Conservation (phyloP, 1,140 invertebrate genomes). For the Pygmarrhopalites habei region DNA sequence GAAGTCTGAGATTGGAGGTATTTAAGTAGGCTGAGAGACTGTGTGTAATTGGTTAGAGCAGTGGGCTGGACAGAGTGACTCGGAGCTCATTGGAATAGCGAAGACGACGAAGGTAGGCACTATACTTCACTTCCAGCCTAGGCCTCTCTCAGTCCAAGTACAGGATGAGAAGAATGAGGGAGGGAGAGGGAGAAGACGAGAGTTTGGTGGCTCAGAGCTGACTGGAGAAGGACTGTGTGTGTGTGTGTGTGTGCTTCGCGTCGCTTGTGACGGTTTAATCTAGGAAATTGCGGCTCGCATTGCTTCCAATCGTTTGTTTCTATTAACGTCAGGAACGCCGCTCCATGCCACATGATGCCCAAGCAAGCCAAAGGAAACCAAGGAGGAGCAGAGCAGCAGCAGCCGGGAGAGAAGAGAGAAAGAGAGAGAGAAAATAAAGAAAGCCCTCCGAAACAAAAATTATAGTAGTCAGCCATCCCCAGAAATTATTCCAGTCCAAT, state of each 20-base stretch:
- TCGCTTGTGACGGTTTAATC: constrained; percentile 40
- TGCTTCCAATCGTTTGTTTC: constrained; percentile 40
- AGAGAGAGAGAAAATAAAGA: constrained; percentile 19
- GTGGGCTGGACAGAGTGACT: constrained; percentile 1
- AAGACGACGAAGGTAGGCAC: constrained; percentile 2
- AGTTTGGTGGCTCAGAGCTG: not conserved
- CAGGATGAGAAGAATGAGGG: not conserved
- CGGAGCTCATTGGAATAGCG: constrained; percentile 15
- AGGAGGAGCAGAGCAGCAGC: constrained; percentile 6
- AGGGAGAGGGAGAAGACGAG: not conserved
- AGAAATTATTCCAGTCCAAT: constrained; percentile 34
- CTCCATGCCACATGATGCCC: constrained; percentile 40
- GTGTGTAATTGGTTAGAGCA: constrained; percentile 9
- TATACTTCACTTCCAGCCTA: too few relatives aligned
- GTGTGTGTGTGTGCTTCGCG: constrained; percentile 8
- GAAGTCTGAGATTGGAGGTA: constrained; percentile 12
- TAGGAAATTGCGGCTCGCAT: constrained; percentile 40
- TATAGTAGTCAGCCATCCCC: constrained; percentile 30
- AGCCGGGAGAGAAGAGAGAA: not conserved
- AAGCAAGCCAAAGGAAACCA: constrained; percentile 8
- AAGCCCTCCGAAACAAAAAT: constrained; percentile 33
- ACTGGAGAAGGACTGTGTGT: not conserved
- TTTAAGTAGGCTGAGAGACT: not conserved
- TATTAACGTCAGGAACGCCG: constrained; percentile 37
- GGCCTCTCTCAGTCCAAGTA: too few relatives aligned